A percentile compares a stretch with the other conserved stretches of the same genome.
Evolutionary conservation across 2,888 invertebrate species (phyloP).

Genomic region (Poecilus cupreus): DNA sequence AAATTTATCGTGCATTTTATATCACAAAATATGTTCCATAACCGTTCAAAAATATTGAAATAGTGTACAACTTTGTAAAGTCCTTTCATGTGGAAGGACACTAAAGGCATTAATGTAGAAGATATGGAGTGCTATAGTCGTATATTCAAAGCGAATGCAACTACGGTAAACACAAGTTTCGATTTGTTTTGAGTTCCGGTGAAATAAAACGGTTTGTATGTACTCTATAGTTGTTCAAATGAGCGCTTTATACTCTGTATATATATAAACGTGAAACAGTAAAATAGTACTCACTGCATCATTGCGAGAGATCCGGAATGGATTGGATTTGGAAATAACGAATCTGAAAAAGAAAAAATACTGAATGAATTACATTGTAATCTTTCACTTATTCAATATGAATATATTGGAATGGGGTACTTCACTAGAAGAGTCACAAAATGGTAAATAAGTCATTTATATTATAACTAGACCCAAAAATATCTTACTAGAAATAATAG

Average conservation of each 20-base stretch:
- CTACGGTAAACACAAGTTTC: neutral
- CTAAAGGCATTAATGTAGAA: neutral
- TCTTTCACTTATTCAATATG: too few species aligned
- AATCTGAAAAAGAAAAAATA: neutral
- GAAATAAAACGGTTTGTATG: neutral
- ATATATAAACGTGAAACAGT: neutral
- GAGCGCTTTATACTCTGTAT: neutral
- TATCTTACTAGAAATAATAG: too few species aligned
- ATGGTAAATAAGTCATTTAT: too few species aligned
- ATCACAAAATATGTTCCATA: neutral
- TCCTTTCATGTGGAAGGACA: neutral
- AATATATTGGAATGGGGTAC: too few species aligned
- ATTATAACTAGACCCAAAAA: too few species aligned
- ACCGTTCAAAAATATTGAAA: neutral
- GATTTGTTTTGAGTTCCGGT: neutral
- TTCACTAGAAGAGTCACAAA: too few species aligned
- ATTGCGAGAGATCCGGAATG: neutral
- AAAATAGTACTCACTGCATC: constrained; percentile 3
- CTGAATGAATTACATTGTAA: too few species aligned
- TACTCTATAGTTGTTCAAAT: neutral
- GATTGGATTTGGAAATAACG: neutral
- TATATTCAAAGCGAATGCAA: neutral
- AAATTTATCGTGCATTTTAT: too few species aligned
- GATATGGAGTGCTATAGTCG: neutral
- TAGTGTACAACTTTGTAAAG: too few species aligned